Evolutionary conservation across 2,797 vertebrate genomes (phyloP).

Genomic region (Diglossa cyanea): DNA sequence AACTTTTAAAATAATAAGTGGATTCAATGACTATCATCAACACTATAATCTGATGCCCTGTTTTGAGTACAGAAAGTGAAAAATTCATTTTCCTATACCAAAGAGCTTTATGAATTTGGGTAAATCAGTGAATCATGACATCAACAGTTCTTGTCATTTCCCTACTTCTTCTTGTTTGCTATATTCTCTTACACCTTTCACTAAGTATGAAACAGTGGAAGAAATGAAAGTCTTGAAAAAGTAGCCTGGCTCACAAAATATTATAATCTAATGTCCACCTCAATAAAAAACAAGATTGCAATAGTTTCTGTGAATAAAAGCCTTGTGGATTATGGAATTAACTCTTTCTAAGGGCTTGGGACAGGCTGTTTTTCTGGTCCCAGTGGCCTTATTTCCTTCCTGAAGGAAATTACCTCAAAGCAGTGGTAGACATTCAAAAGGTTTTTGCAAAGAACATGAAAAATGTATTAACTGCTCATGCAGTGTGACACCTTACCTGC

Average conservation of each 20-base stretch:
- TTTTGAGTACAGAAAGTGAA: neutral
- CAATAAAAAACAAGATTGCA: neutral
- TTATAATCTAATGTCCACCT: neutral
- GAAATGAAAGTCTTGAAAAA: neutral
- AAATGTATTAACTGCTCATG: neutral
- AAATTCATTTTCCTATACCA: neutral
- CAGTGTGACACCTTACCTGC: neutral
- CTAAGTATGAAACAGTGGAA: neutral
- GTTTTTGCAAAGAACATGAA: neutral
- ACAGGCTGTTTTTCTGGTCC: neutral
- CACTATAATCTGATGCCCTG: neutral
- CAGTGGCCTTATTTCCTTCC: neutral
- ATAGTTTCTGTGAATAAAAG: neutral
- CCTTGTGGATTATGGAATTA: neutral
- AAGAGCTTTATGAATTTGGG: neutral
- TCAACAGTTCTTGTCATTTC: neutral
- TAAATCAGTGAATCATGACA: neutral
- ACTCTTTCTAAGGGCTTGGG: neutral
- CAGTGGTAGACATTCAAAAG: neutral
- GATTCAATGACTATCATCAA: neutral
- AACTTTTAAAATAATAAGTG: neutral
- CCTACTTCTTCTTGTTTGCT: neutral
- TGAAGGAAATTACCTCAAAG: neutral
- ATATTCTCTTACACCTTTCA: neutral
- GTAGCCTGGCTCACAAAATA: neutral